These are phyloP conservation scores for Papilio glaucus DNA, from an alignment of 1,140 invertebrate genomes.

Conservation along the genomic window DNA sequence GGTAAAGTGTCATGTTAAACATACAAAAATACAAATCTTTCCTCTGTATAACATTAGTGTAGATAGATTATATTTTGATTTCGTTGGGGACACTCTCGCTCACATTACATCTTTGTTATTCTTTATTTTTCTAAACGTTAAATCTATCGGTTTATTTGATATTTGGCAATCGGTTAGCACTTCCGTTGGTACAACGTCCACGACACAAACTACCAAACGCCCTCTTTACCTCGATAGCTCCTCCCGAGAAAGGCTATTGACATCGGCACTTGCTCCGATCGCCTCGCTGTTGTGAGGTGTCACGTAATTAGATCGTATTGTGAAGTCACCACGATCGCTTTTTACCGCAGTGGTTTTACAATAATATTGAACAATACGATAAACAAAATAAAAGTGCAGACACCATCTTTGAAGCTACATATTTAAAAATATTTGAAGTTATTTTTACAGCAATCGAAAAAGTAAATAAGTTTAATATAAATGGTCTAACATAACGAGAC, in stretches of 20 bases:
- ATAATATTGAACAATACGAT: slow-evolving; percentile 20
- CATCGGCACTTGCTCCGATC: slow-evolving; percentile 40
- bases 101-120: too few species aligned
- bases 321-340: not conserved
- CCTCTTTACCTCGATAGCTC: slow-evolving; percentile 40
- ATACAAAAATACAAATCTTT: too few species aligned
- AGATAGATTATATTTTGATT: too few species aligned
- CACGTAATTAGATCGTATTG: slow-evolving; percentile 56
- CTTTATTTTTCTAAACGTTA: too few species aligned
- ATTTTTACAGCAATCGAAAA: not conserved
- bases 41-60: too few species aligned
- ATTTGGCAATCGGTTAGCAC: not conserved
- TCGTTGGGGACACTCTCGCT: too few species aligned
- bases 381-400: not conserved
- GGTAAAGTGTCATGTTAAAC: too few species aligned
- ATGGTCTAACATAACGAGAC: too few species aligned
- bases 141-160: not conserved
- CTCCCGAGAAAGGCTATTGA: slow-evolving; percentile 50
- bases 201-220: slow-evolving; percentile 22
- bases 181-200: not conserved
- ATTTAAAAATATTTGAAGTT: not conserved
- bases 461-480: too few species aligned
- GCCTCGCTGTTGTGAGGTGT: slow-evolving; percentile 40
- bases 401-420: not conserved
- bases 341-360: slow-evolving; percentile 6